Conservation (phyloP, 2,797 vertebrate species). For the Tiaroga cobitis region DNA sequence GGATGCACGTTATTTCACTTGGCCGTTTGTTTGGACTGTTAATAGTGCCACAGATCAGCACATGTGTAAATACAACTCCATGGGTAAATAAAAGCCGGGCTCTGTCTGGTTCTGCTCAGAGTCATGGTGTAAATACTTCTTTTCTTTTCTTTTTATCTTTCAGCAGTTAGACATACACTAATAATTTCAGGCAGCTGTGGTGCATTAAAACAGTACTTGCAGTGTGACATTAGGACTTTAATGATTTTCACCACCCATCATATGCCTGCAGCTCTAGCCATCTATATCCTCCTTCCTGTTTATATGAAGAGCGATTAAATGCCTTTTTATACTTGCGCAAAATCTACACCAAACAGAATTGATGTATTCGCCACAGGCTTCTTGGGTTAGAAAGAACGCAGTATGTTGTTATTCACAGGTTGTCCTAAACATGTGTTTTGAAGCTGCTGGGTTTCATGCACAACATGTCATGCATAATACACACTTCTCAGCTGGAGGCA, state of each 20-base stretch:
- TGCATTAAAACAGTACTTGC: neutral
- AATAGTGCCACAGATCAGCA: neutral
- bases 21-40: constrained; percentile 4
- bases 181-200: neutral
- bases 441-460: neutral
- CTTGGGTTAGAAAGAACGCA: neutral
- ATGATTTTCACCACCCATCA: constrained; percentile 11
- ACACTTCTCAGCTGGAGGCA: neutral
- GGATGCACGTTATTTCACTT: neutral
- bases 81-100: constrained; percentile 3
- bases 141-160: neutral
- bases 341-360: neutral
- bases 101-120: constrained; percentile 14
- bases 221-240: neutral
- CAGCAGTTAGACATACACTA: neutral
- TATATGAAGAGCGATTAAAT: neutral
- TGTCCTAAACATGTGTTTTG: neutral
- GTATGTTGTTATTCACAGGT: neutral
- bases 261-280: neutral
- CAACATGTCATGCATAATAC: neutral
- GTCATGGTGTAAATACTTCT: neutral
- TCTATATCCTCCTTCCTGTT: constrained; percentile 29
- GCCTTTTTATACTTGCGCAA: neutral
- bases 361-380: neutral
- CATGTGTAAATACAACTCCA: constrained; percentile 13